Conservation (phyloP, 2,113 vertebrate genomes). For the Carollia perspicillata region DNA sequence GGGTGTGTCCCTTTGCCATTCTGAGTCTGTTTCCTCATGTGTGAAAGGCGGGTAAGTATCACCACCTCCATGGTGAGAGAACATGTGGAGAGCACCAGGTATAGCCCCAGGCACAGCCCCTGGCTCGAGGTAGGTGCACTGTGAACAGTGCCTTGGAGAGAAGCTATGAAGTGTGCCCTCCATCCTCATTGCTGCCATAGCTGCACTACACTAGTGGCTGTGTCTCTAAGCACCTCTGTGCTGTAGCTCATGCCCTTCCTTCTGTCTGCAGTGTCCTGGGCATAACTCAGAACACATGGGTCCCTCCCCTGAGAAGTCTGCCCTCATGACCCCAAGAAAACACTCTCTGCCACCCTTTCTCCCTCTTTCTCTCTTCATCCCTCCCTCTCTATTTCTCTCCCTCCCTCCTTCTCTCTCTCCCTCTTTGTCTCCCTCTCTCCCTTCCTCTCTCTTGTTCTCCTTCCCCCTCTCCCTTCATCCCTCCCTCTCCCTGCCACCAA, state of each 20-base stretch:
- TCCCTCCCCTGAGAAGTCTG: not conserved
- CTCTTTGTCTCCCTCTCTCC: not conserved
- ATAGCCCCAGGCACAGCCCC: not conserved
- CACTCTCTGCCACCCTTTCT: not conserved
- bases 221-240: not conserved
- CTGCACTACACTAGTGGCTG: too few relatives aligned
- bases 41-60: not conserved
- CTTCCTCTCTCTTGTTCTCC: not conserved
- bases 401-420: not conserved
- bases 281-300: not conserved
- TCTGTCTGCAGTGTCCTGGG: not conserved
- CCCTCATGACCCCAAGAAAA: not conserved
- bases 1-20: not conserved
- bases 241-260: not conserved
- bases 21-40: not conserved
- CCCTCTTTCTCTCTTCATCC: too few relatives aligned
- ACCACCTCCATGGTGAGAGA: not conserved
- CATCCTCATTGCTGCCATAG: not conserved
- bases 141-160: not conserved
- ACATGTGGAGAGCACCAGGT: not conserved
- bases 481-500: not conserved
- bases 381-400: not conserved
- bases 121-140: not conserved
- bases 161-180: not conserved
- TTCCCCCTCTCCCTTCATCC: too few relatives aligned